These are phyloP conservation scores for Geotria australis DNA, from an alignment of 2,797 vertebrate species.

Conservation along the genomic window DNA sequence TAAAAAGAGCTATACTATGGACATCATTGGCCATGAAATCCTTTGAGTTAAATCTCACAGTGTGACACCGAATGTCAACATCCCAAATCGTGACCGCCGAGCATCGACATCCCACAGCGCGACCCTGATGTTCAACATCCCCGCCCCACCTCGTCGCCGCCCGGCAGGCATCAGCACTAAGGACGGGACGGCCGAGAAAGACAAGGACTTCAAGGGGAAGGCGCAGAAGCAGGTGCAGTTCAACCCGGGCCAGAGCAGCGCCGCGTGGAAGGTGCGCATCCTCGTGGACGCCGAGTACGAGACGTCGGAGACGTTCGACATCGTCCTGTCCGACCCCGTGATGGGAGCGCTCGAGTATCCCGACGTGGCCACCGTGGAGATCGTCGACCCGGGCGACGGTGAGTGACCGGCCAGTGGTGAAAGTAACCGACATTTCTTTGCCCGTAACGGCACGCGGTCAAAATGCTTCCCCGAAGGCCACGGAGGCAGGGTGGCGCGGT, in stretches of 20 bases:
- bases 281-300: conserved; percentile 40
- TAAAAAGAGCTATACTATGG: no score
- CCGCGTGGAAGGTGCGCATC: conserved; percentile 40
- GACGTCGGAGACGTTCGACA: conserved; percentile 39
- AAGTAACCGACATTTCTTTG: no score
- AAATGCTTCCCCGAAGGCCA: no score
- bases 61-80: no score
- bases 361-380: conserved; percentile 24
- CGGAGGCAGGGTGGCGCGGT: no score
- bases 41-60: no score
- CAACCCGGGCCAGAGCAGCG: conserved; percentile 35
- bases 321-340: conserved; percentile 34
- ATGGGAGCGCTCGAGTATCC: conserved; percentile 44
- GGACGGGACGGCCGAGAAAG: conserved; percentile 35
- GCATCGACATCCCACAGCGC: no score
- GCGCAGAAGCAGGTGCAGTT: conserved; percentile 41
- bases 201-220: conserved; percentile 44
- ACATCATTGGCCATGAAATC: no score
- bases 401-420: background rate
- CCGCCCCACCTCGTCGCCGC: background rate
- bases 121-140: no score
- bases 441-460: no score
- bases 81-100: no score
- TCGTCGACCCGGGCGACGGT: conserved; percentile 51
- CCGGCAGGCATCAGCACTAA: conserved; percentile 30